phyloP scores from a whole-genome alignment of 2,797 vertebrate genomes.

The Enteromius paludinosus region DNA sequence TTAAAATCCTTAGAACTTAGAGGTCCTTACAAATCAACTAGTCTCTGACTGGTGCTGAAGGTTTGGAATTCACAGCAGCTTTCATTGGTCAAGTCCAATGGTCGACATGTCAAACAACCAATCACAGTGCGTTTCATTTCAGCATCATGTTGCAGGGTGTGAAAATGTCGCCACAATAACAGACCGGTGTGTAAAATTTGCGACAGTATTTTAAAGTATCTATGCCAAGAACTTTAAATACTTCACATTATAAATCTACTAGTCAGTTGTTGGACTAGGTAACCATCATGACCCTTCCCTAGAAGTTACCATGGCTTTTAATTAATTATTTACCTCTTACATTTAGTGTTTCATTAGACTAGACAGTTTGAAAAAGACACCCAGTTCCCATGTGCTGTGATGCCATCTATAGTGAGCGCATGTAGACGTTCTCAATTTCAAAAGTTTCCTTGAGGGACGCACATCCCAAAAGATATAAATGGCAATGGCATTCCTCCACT shows the following conservation, averaged over 20 bases:
- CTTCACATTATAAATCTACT: too few species aligned
- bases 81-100: too few species aligned
- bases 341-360: background rate
- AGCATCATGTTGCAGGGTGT: too few species aligned
- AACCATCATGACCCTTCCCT: background rate
- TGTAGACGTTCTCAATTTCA: slow-evolving; percentile 69
- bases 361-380: slow-evolving; percentile 60
- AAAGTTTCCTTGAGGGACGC: slow-evolving; percentile 70
- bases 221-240: too few species aligned
- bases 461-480: slow-evolving; percentile 50
- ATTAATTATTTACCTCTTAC: background rate
- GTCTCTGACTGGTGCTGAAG: too few species aligned
- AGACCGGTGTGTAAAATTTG: too few species aligned
- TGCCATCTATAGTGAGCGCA: slow-evolving; percentile 61
- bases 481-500: slow-evolving; percentile 73
- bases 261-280: background rate
- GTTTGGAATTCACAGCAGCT: too few species aligned
- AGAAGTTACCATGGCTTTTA: background rate
- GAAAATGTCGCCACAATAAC: too few species aligned
- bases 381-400: slow-evolving; percentile 67
- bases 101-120: too few species aligned
- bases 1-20: background rate
- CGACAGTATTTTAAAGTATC: too few species aligned
- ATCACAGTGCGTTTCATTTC: too few species aligned
- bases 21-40: background rate